phyloP scores from a whole-genome alignment of 2,797 vertebrate species.

The Enteromius paludinosus region DNA sequence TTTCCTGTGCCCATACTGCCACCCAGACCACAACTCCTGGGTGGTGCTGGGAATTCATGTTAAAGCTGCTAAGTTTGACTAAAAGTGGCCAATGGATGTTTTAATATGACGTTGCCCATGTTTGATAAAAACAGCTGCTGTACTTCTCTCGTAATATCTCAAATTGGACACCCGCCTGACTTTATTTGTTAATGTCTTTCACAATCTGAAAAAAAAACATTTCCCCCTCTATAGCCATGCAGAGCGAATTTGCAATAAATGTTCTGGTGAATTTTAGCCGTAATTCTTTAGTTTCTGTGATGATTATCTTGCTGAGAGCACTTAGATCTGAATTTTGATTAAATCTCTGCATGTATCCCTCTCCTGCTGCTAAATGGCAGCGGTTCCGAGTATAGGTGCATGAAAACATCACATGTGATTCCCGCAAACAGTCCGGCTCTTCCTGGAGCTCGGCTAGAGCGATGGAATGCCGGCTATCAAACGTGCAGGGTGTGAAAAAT shows the following conservation, averaged over 20 bases:
- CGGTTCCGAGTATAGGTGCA: not conserved
- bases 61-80: slow-evolving; percentile 56
- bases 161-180: slow-evolving; percentile 52
- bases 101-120: slow-evolving; percentile 54
- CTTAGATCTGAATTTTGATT: slow-evolving; percentile 21
- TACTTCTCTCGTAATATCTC: slow-evolving; percentile 48
- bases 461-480: slow-evolving; percentile 13
- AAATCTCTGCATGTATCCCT: slow-evolving; percentile 15
- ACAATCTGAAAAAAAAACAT: slow-evolving; percentile 38
- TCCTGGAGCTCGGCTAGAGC: slow-evolving; percentile 24
- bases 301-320: slow-evolving; percentile 14
- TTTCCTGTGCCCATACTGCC: slow-evolving; percentile 57
- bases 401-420: slow-evolving; percentile 29
- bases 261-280: slow-evolving; percentile 14
- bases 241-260: slow-evolving; percentile 29
- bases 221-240: slow-evolving; percentile 18
- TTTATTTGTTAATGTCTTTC: slow-evolving; percentile 40
- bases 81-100: slow-evolving; percentile 59
- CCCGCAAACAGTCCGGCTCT: slow-evolving; percentile 6
- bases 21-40: slow-evolving; percentile 65
- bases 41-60: slow-evolving; percentile 62
- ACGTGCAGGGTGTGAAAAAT: slow-evolving; percentile 47
- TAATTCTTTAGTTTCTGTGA: slow-evolving; percentile 4
- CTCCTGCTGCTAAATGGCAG: slow-evolving; percentile 21
- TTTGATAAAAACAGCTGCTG: slow-evolving; percentile 64